Evolutionary conservation across 2,113 vertebrate genomes (phyloP), one percentile per base, ranked within the genome.

Genomic region (Melanerpes formicivorus): DNA sequence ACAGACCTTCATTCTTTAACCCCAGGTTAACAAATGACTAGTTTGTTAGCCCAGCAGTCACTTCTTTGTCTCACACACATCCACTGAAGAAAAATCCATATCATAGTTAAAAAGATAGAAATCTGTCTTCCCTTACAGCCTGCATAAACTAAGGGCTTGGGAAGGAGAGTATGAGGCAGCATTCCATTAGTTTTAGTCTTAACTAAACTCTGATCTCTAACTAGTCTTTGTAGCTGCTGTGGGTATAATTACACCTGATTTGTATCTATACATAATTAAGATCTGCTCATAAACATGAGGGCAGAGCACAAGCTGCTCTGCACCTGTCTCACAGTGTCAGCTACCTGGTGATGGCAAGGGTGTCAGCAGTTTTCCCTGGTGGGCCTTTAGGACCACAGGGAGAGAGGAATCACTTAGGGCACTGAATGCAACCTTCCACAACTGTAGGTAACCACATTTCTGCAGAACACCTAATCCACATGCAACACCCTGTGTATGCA

Each of bases 151-250:
- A 87, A 76, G 21, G 25, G 18, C 48, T 92, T 81, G 14, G 25
- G 30, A 79, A 87, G 52, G 42, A 73, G 7, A 84, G 13, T 22
- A 54, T 5, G 15, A 89, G 30, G 48, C 30, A 89, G 37, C 9
- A 18, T 7, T 58, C 62, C 29, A 46, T 27, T 48, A 80, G 19
- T 18, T 18, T 90, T 82, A 62, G 37, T 87, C 84, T 87, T 82
- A 89, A 62, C 50, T 83, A 32, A 90, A 89, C 19, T 73, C 56
- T 46, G 37, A 89, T 59, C 66, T 96, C 65, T 65, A 90, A 50
- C 46, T 50, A 34, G 34, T 50, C 66, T 72, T 90, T 62, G 52
- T 44, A 76, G 52, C 5, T 32, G 42, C 23, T 44, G 4, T 42
- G 44, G 48, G 15, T 52, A 44, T 56, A 87, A 80, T 59, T 63